phyloP scores from a whole-genome alignment of 2,797 vertebrate genomes.

The Ctenopoma multispine region DNA sequence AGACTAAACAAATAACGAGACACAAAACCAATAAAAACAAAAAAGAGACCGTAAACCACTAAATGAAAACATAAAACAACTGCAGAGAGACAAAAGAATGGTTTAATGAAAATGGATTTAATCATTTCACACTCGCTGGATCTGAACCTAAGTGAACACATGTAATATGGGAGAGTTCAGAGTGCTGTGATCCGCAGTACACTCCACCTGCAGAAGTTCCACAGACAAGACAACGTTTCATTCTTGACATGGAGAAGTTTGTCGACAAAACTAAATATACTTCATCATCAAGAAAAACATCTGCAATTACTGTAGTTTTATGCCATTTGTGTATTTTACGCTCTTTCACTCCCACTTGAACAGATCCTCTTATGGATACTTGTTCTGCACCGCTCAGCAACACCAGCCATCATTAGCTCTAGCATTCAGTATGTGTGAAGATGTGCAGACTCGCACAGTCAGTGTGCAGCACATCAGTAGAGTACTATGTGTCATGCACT shows the following conservation, averaged over 20 bases:
- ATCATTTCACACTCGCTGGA: not conserved
- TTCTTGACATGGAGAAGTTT: no score
- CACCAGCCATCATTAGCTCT: not conserved
- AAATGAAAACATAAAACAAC: not conserved
- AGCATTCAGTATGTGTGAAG: not conserved
- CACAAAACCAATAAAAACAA: not conserved
- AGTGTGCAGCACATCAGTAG: constrained; percentile 29
- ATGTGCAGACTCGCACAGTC: constrained; percentile 3
- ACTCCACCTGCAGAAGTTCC: not conserved
- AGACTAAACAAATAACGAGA: no score
- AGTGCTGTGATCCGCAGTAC: not conserved
- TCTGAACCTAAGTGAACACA: not conserved
- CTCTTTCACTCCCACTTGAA: constrained; percentile 12
- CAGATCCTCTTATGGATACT: constrained; percentile 17
- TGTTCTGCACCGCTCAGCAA: not conserved
- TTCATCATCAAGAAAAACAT: not conserved
- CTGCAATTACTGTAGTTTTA: not conserved
- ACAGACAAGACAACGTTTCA: no score
- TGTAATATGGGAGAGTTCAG: not conserved
- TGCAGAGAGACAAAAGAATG: not conserved
- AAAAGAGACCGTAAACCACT: not conserved
- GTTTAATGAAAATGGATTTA: not conserved
- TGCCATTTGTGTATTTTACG: not conserved
- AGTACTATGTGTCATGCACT: constrained; percentile 17
- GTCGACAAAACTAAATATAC: not conserved